Conservation (phyloP, 1,140 invertebrate genomes). For the Panulirus ornatus region DNA sequence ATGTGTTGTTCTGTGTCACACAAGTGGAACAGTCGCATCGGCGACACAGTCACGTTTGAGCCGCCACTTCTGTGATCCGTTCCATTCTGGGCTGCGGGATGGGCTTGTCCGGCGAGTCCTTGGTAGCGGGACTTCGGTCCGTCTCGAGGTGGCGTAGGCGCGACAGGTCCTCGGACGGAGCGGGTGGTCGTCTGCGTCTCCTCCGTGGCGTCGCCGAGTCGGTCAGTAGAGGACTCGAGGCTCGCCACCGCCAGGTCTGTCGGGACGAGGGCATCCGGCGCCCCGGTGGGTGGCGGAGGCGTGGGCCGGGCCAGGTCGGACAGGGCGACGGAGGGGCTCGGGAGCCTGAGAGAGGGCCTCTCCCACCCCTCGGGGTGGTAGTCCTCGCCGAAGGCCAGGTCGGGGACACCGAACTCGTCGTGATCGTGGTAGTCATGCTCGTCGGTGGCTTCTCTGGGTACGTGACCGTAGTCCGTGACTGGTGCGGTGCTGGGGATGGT, state of each 20-base stretch:
- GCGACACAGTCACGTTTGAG: neutral
- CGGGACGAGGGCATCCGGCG: neutral
- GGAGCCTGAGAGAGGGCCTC: neutral
- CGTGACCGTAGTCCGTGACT: neutral
- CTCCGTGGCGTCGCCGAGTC: conserved; percentile 3
- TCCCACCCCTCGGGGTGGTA: conserved; percentile 6
- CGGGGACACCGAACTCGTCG: conserved; percentile 18
- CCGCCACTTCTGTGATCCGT: neutral
- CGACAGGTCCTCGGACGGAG: conserved; percentile 19
- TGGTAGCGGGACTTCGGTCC: neutral
- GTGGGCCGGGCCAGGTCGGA: neutral
- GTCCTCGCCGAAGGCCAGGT: conserved; percentile 45
- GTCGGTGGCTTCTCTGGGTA: neutral
- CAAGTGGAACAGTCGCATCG: neutral
- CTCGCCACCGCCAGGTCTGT: conserved; percentile 24
- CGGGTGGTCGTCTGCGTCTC: neutral
- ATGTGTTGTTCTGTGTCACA: neutral
- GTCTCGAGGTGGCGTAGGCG: neutral
- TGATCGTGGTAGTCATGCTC: conserved; percentile 62
- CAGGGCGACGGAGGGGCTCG: neutral
- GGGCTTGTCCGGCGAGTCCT: neutral
- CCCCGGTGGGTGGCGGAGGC: neutral
- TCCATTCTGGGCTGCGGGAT: neutral
- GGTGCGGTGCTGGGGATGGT: neutral
- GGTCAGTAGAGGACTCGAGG: conserved; percentile 25